These are phyloP conservation scores for Drosophila cracens DNA, from an alignment of 2,888 invertebrate species.

Conservation along the genomic window DNA sequence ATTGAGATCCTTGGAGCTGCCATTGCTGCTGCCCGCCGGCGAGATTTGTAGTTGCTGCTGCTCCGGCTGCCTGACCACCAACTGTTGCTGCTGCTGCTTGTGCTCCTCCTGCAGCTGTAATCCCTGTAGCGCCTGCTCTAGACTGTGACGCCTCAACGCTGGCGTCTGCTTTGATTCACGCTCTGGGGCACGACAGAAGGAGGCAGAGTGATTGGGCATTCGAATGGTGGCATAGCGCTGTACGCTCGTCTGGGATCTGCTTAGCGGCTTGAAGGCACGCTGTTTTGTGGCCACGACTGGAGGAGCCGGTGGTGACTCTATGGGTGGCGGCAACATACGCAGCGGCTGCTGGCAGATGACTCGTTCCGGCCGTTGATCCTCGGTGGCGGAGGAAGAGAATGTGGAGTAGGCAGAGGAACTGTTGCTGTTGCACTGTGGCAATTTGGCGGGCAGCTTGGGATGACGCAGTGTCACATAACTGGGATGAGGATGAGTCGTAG, in stretches of 20 bases:
- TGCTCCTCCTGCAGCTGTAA: slow-evolving; percentile 45
- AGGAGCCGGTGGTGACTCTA: slow-evolving; percentile 62
- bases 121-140: slow-evolving; percentile 49
- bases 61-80: slow-evolving; percentile 11
- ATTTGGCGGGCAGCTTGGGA: slow-evolving; percentile 29
- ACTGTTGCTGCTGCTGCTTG: slow-evolving; percentile 3
- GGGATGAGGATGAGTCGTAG: slow-evolving; percentile 31
- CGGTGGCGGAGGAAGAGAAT: slow-evolving; percentile 56
- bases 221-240: slow-evolving; percentile 66
- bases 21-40: slow-evolving; percentile 65
- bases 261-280: slow-evolving; percentile 48
- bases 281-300: slow-evolving; percentile 44
- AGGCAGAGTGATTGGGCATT: slow-evolving; percentile 77
- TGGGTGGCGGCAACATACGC: slow-evolving; percentile 69
- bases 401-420: slow-evolving; percentile 69
- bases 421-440: slow-evolving; percentile 33
- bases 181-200: slow-evolving; percentile 57
- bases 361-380: slow-evolving; percentile 42
- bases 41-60: slow-evolving; percentile 46
- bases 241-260: slow-evolving; percentile 65
- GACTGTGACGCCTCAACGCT: slow-evolving; percentile 38
- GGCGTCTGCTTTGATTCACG: slow-evolving; percentile 11
- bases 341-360: slow-evolving; percentile 81
- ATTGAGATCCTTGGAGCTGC: slow-evolving; percentile 86
- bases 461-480: slow-evolving; percentile 62